phyloP scores from a whole-genome alignment of 2,113 vertebrate genomes.

The Eidolon helvum region DNA sequence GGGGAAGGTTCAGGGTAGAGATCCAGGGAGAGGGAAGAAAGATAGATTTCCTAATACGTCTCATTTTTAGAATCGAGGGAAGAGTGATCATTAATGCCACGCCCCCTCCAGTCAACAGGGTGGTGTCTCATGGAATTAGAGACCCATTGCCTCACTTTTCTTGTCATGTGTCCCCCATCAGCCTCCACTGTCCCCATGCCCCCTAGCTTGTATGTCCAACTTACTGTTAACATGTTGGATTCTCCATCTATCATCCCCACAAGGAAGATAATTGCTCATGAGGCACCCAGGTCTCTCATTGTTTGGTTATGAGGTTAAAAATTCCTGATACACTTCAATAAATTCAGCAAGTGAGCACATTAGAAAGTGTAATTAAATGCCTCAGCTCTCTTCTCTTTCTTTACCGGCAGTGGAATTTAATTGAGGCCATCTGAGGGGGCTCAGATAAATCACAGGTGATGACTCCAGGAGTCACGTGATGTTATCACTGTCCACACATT shows the following conservation, averaged over 20 bases:
- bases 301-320: conserved; percentile 74
- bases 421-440: conserved; percentile 77
- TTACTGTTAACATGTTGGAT: not conserved
- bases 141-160: not conserved
- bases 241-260: not conserved
- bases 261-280: conserved; percentile 72
- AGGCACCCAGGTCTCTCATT: conserved; percentile 62
- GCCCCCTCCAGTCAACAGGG: fast-evolving
- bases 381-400: conserved; percentile 39
- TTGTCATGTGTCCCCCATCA: not conserved
- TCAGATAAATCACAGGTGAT: conserved; percentile 68
- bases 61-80: not conserved
- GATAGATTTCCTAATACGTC: not conserved
- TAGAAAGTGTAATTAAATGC: conserved; percentile 82
- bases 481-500: not conserved
- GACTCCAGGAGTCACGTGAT: conserved; percentile 12
- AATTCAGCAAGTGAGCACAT: conserved; percentile 66
- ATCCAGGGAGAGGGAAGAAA: not conserved
- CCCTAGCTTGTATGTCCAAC: not conserved
- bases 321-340: conserved; percentile 73
- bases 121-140: not conserved
- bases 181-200: fast-evolving
- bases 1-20: not conserved
- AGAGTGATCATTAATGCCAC: not conserved
- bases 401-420: conserved; percentile 66